phyloP scores from a whole-genome alignment of 2,888 invertebrate species.

The Bembecia ichneumoniformis region DNA sequence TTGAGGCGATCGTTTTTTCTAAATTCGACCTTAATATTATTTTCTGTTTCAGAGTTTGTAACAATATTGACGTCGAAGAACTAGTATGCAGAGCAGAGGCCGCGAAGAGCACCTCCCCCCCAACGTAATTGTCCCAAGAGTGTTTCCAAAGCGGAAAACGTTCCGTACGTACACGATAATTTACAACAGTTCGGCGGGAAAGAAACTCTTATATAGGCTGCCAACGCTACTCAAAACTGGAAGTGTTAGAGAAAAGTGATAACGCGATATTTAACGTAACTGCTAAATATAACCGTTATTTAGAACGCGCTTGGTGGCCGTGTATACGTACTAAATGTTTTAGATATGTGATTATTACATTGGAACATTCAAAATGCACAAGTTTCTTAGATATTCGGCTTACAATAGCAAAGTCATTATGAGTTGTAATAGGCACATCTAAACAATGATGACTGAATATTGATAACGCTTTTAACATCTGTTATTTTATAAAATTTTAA shows the following conservation, averaged over 20 bases:
- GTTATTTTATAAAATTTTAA: too few species aligned
- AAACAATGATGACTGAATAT: too few species aligned
- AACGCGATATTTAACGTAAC: too few species aligned
- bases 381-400: too few species aligned
- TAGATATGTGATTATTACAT: constrained; percentile 7
- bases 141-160: constrained; percentile 3
- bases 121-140: constrained; percentile 1
- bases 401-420: too few species aligned
- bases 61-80: constrained; percentile 88
- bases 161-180: constrained; percentile 20
- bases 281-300: constrained; percentile 10
- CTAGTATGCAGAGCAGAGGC: constrained; percentile 73
- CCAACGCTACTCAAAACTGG: constrained; percentile 6
- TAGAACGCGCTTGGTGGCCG: constrained; percentile 39
- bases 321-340: constrained; percentile 37
- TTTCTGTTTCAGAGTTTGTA: constrained; percentile 80
- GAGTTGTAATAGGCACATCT: too few species aligned
- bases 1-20: not conserved
- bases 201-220: constrained; percentile 64
- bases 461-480: too few species aligned
- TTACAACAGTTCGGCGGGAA: constrained; percentile 51
- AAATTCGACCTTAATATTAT: constrained; percentile 3
- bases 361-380: not conserved
- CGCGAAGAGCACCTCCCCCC: constrained; percentile 49
- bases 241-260: constrained; percentile 6